Evolutionary conservation across 2,888 invertebrate genomes (phyloP).

Genomic region (Tubulanus polymorphus): DNA sequence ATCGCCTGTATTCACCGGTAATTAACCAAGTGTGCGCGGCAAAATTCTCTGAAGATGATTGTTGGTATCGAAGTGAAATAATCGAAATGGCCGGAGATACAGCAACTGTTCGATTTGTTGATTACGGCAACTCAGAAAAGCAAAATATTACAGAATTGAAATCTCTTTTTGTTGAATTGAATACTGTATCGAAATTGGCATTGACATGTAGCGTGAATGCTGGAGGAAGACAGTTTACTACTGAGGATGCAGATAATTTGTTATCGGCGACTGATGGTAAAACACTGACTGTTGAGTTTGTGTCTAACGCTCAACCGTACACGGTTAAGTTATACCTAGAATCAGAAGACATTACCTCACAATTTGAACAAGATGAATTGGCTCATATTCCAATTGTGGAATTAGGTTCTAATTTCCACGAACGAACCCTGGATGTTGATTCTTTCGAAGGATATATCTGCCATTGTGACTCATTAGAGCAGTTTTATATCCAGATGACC

Average conservation of each 20-base stretch:
- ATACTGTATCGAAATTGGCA: too few species aligned
- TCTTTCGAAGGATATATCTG: constrained; percentile 24
- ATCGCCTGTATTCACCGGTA: not conserved
- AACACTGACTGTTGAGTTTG: not conserved
- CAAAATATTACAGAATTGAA: too few species aligned
- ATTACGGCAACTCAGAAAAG: constrained; percentile 49
- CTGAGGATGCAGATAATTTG: too few species aligned
- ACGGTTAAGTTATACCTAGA: not conserved
- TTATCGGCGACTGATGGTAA: not conserved
- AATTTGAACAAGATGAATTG: too few species aligned
- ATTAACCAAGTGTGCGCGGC: constrained; percentile 30
- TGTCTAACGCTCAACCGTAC: not conserved
- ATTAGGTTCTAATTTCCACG: too few species aligned
- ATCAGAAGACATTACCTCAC: not conserved
- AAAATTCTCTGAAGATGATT: constrained; percentile 32
- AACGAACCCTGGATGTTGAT: too few species aligned
- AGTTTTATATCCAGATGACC: constrained; percentile 65
- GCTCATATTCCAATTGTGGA: too few species aligned
- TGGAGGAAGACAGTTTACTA: too few species aligned
- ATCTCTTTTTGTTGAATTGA: too few species aligned
- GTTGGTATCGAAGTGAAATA: constrained; percentile 38
- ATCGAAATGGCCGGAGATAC: constrained; percentile 28
- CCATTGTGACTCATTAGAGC: constrained; percentile 24
- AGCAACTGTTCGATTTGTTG: constrained; percentile 58
- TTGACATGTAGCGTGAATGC: too few species aligned